Base-by-base conservation (phyloP, 2,797 vertebrate species). In the Peromyscus nudipes region DNA sequence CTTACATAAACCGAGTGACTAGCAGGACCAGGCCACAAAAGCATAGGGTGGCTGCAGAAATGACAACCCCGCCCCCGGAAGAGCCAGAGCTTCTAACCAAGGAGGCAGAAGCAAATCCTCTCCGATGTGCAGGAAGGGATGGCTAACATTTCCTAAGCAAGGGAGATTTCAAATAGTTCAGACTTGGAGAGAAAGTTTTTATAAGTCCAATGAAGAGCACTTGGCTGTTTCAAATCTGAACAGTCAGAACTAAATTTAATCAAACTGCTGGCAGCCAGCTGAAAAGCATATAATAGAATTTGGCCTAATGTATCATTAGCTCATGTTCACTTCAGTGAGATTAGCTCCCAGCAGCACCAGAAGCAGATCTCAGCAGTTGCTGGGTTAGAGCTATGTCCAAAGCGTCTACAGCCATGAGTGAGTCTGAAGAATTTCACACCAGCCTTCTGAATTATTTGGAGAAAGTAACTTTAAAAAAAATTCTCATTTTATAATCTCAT, bases 251-350 rank as follows among this genome's bases (percentile, higher is more conserved):
- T 97, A 98, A 98, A 98, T 98, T 95, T 96, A 98, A 98, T 98
- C 95, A 98, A 89, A 97, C 34, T 49, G 89, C 92, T 98, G 93
- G 96, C 96, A 85, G 37, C 96, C 96, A 94, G 96, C 97, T 96
- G 96, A 96, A 98, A 98, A 98, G 75, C 57, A 97, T 75, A 93
- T 98, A 98, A 98, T 96, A 93, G 82, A 98, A 98, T 98, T 98
- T 49, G 94, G 84, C 76, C 96, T 91, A 98, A 98, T 98, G 94
- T 90, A 79, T 96, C 97, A 98, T 95, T 98, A 96, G 94, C 95
- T 97, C 97, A 98, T 98, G 97, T 97, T 93, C 55, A 96, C 96
- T 90, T 81, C 89, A 98, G 98, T 93, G 96, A 98, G 95, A 98
- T 98, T 98, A 98, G 64, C 97, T 95, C 84, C 96, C 82, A 97